These are phyloP conservation scores for Leucophenga montana DNA, from an alignment of 2,888 invertebrate species.

Conservation along the genomic window DNA sequence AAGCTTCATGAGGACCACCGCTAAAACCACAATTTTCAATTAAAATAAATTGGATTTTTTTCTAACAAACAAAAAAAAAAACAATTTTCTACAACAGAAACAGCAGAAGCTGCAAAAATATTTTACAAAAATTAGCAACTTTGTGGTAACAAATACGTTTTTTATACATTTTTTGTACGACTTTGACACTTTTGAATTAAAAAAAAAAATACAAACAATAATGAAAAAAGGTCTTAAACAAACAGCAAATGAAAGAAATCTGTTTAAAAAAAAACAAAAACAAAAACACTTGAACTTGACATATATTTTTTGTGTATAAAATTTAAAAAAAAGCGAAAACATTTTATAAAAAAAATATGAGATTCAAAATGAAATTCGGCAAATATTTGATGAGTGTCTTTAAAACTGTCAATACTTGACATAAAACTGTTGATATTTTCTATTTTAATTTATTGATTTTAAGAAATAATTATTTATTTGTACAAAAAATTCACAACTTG, in stretches of 20 bases:
- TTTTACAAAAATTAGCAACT: constrained; percentile 10
- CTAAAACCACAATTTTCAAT: not conserved
- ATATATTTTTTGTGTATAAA: constrained; percentile 53
- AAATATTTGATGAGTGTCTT: not conserved
- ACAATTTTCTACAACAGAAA: too few relatives aligned
- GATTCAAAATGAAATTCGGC: not conserved
- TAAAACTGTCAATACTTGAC: constrained; percentile 5
- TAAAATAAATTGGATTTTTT: too few relatives aligned
- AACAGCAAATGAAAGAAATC: constrained; percentile 25
- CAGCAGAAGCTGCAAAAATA: too few relatives aligned
- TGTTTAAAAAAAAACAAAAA: constrained; percentile 20
- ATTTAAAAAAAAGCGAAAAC: constrained; percentile 39
- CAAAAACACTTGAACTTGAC: constrained; percentile 54
- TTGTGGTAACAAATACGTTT: constrained; percentile 29
- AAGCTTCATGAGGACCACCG: constrained; percentile 33
- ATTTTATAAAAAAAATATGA: constrained; percentile 12
- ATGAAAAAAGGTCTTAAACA: too few relatives aligned
- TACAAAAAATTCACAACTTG: not conserved
- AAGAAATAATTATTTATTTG: constrained; percentile 2
- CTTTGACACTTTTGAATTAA: constrained; percentile 51
- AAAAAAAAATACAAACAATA: constrained; percentile 28
- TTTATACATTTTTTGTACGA: constrained; percentile 45
- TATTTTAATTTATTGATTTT: not conserved
- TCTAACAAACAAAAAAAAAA: too few relatives aligned
- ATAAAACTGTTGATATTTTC: not conserved